Conservation (phyloP, 2,113 vertebrate genomes). For the Nematolebias whitei region DNA sequence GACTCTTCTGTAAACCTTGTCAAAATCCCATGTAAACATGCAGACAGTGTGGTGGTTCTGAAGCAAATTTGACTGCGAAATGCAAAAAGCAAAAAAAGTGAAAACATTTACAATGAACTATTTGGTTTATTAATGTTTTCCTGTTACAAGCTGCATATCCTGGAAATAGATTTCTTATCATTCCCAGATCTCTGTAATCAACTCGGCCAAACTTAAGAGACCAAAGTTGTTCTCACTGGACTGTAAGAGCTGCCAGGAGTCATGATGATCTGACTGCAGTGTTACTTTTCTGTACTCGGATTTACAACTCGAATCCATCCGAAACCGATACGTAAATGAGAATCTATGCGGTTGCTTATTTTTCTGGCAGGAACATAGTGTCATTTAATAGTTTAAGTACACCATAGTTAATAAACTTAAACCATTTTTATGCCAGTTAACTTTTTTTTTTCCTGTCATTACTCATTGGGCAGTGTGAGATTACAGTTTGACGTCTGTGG, state of each 20-base stretch:
- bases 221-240: neutral
- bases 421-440: slow-evolving; percentile 9
- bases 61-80: neutral
- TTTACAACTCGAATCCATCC: neutral
- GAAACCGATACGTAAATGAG: neutral
- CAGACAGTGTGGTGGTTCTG: too few relatives aligned
- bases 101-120: neutral
- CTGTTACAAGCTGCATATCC: neutral
- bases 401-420: slow-evolving; percentile 1
- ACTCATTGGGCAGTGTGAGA: slow-evolving; percentile 22
- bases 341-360: neutral
- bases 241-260: neutral
- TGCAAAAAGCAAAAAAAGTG: neutral
- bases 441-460: slow-evolving; percentile 7
- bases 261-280: neutral
- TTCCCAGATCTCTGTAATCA: neutral
- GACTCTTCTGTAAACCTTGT: too few relatives aligned
- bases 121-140: neutral
- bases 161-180: neutral
- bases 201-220: neutral
- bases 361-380: neutral
- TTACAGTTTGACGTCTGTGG: slow-evolving; percentile 49
- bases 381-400: slow-evolving; percentile 1
- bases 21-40: too few relatives aligned
- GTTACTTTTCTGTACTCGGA: neutral